Base-by-base conservation (phyloP, 1,140 invertebrate species). In the Tribolium madens region DNA sequence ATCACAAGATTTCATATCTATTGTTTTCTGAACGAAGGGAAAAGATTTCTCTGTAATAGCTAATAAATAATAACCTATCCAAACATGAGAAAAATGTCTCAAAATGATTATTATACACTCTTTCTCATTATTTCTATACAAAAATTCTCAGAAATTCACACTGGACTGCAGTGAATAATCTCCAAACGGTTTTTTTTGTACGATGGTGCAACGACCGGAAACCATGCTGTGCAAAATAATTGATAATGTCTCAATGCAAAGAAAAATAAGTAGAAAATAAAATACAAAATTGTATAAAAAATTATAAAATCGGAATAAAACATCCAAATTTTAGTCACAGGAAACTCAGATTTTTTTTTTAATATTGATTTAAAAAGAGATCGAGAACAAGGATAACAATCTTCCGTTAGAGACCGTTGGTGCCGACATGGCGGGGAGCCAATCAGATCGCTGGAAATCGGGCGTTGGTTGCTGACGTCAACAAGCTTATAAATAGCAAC, bases 391-490 rank as follows among this genome's bases (percentile, higher is more conserved):
- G 70, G 50, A 52, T 72, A 72, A 72, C 70, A 48, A 15, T 50
- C 31, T 57, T 73, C 71, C 71, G 71, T 73, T 73, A 71, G 14
- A 14, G 46, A 71, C 57, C 57, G 57, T 64, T 64, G 57, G n/a
- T 57, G n/a, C 18, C 10, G 36, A 36, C n/a, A 6, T 42, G 33
- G 72, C 13, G 26, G 52, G 50, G 72, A 74, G 12, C 72, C 72
- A 74, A 74, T 74, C 72, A 74, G 31, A 74, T 3, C n/a, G 17
- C 13, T 18, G 5, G 15, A 42, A 74, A 26, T 73, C 50, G 50
- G 72, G 72, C 72, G 72, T 74, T 74, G 72, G 47, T 21, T 60
- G 26, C 50, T 74, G 72, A 74, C 72, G 72, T 60, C 72, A 74
- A 12, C 2, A 2, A 57, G 3, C 10, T 18, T 74, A 74, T 74